phyloP scores from a whole-genome alignment of 2,113 vertebrate species.

The Otus sunia region DNA sequence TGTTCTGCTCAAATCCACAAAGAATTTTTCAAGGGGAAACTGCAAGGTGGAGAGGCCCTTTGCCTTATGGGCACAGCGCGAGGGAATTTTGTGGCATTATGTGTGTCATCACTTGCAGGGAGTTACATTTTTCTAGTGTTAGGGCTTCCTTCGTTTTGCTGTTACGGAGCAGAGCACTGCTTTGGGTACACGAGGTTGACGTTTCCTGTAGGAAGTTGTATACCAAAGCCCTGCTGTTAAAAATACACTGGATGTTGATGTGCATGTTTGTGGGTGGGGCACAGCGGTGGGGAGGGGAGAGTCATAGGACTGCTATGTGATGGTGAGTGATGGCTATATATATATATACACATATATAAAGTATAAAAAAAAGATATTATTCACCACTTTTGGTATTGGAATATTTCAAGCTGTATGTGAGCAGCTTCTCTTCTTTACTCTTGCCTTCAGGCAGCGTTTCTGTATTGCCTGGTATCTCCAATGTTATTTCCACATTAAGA shows the following conservation, averaged over 20 bases:
- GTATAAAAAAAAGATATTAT: background rate
- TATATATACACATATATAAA: background rate
- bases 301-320: background rate
- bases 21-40: background rate
- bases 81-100: fast-evolving
- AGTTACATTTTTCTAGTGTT: fast-evolving
- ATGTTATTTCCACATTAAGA: background rate
- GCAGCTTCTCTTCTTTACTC: background rate
- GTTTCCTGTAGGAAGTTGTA: background rate
- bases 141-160: background rate
- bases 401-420: background rate
- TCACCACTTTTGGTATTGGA: background rate
- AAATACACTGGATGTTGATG: background rate
- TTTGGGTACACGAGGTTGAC: fast-evolving
- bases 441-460: background rate
- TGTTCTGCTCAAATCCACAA: background rate
- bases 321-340: background rate
- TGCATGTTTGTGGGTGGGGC: background rate
- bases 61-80: background rate
- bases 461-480: background rate
- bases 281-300: background rate
- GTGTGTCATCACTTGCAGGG: background rate
- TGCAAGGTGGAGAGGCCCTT: background rate
- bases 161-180: background rate
- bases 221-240: background rate